phyloP scores from a whole-genome alignment of 2,797 vertebrate genomes.

The Anguilla megastoma region DNA sequence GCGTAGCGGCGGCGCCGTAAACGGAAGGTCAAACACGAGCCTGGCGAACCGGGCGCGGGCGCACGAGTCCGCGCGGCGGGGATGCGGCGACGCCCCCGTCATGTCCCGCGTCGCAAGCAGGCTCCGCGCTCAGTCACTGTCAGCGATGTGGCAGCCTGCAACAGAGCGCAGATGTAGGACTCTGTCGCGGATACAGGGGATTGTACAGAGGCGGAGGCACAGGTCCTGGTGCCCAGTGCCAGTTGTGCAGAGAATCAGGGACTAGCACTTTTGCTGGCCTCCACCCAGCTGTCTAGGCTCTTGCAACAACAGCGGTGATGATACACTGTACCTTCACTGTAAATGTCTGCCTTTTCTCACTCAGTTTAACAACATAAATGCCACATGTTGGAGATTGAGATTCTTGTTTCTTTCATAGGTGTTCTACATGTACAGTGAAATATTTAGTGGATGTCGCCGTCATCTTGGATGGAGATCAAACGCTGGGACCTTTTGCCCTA shows the following conservation, averaged over 20 bases:
- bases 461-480: background rate
- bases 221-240: background rate
- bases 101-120: too few species aligned
- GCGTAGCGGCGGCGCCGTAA: background rate
- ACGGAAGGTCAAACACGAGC: background rate
- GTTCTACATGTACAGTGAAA: background rate
- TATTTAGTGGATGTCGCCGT: background rate
- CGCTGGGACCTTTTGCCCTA: background rate
- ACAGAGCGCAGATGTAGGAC: background rate
- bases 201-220: background rate
- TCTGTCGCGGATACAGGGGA: background rate
- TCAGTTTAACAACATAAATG: background rate
- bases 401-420: background rate
- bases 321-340: background rate
- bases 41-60: background rate
- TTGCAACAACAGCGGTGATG: too few species aligned
- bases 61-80: background rate
- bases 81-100: background rate
- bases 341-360: background rate
- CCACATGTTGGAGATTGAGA: background rate
- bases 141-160: too few species aligned
- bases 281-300: background rate
- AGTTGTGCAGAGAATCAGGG: background rate
- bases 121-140: too few species aligned
- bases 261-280: background rate